Base-by-base conservation (phyloP, 1,140 invertebrate species). In the Leptinotarsa lineolata region DNA sequence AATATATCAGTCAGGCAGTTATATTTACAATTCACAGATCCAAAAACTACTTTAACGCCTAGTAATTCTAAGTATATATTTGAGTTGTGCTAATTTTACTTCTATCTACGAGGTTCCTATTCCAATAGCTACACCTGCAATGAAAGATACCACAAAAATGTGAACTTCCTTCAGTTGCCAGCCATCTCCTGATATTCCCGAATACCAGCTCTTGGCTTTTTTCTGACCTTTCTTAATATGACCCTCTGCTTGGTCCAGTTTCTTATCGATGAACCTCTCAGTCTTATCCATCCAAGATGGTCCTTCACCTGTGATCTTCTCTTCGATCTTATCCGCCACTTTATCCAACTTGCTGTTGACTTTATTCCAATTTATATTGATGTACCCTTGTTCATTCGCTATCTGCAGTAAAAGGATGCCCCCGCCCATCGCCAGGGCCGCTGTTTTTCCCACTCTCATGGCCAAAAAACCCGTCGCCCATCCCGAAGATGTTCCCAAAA, bases 401-500 rank as follows among this genome's bases (percentile, higher is more conserved):
- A 97, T 89, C 87, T 97, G 94, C 69, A 98, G 83, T 78, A 97
- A 86, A 77, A 98, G 92, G 46, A 97, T 92, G 74, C 94, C 92
- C 71, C 95, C 93, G 73, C 96, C 96, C 74, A 97, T 84, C 12
- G 94, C 93, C 70, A 95, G 91, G 11, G 95, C 96, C 63, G 94
- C 94, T 73, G 93, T 87, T 89, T 96, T 97, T 11, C 95, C 95
- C 77, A 97, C 90, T 89, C 97, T 96, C 90, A 95, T 94, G 77
- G 94, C 92, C 54, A 96, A 84, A 84, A 93, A 96, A 60, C 96
- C 96, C 74, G 95, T 95, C 20, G 92, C 85, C 95, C 94, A 97
- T 91, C 96, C 96, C 80, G 94, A 92, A 39, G 91, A 88, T 74
- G 91, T 92, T 73, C 96, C 95, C 84, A 97, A 90, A 77, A 92